Conservation (phyloP, 1,140 invertebrate genomes). For the Ooceraea biroi region DNA sequence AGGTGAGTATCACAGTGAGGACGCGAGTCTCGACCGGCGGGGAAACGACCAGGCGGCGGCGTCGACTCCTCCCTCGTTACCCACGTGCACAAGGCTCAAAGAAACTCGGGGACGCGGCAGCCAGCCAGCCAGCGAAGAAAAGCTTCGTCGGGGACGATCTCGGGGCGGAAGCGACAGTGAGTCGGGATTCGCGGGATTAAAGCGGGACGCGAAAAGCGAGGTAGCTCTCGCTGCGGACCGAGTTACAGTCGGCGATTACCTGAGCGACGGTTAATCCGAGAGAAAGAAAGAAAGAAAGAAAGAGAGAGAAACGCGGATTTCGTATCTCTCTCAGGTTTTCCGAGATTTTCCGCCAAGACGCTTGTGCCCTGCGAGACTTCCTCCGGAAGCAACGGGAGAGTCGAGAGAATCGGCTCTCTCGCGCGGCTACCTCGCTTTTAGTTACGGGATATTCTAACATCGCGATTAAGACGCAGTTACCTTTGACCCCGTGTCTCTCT, state of each 20-base stretch:
- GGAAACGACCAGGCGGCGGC: slow-evolving; percentile 10
- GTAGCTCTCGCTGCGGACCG: neutral
- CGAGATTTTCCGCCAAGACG: too few relatives aligned
- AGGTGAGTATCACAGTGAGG: slow-evolving; percentile 57
- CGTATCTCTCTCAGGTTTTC: too few relatives aligned
- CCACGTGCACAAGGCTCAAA: slow-evolving; percentile 39
- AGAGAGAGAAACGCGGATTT: too few relatives aligned
- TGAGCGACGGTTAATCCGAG: neutral
- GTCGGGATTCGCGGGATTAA: slow-evolving; percentile 63
- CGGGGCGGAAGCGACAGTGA: slow-evolving; percentile 60
- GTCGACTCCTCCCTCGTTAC: slow-evolving; percentile 54
- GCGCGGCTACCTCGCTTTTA: too few relatives aligned
- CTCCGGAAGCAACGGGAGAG: too few relatives aligned
- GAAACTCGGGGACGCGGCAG: slow-evolving; percentile 12
- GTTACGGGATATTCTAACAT: too few relatives aligned
- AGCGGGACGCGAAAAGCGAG: slow-evolving; percentile 3
- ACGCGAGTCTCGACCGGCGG: neutral
- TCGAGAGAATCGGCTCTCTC: too few relatives aligned
- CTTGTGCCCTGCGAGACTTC: too few relatives aligned
- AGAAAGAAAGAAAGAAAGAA: neutral
- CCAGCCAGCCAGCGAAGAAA: slow-evolving; percentile 34
- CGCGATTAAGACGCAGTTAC: neutral
- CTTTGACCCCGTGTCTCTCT: neutral
- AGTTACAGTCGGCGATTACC: neutral
- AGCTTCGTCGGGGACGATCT: slow-evolving; percentile 45